Conservation (phyloP, 2,113 vertebrate species). For the Aldabrachelys gigantea region DNA sequence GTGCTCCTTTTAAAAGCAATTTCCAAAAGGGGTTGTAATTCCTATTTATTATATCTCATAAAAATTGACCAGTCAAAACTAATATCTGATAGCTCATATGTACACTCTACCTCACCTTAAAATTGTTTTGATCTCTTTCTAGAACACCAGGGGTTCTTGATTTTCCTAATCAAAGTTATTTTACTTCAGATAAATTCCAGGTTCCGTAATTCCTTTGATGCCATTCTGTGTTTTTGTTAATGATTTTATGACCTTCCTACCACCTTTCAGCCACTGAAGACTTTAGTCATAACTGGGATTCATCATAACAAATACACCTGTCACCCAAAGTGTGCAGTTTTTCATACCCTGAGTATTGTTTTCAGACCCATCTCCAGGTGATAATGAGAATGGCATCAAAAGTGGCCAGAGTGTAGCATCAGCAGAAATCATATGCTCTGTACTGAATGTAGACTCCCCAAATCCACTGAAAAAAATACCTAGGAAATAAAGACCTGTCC, state of each 20-base stretch:
- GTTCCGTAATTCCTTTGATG: not conserved
- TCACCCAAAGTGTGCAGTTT: not conserved
- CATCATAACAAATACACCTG: not conserved
- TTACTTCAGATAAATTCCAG: not conserved
- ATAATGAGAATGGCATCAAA: not conserved
- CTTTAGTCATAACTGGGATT: not conserved
- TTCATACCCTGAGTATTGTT: not conserved
- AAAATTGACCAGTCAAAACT: not conserved
- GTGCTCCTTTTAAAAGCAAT: slow-evolving; percentile 45
- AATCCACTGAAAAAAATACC: not conserved
- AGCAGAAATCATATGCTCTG: not conserved
- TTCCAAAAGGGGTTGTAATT: slow-evolving; percentile 18
- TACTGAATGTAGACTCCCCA: not conserved
- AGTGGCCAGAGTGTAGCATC: not conserved
- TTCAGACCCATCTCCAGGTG: not conserved
- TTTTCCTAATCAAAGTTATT: not conserved
- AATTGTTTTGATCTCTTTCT: not conserved
- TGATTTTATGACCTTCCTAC: not conserved
- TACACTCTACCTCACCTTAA: not conserved
- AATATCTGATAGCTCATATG: not conserved
- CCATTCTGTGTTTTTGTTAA: not conserved
- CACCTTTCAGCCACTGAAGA: not conserved
- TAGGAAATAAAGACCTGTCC: not conserved
- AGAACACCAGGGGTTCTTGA: not conserved
- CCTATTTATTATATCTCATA: slow-evolving; percentile 43